These are phyloP conservation scores for Anastrepha ludens DNA, from an alignment of 1,140 invertebrate genomes.

Conservation along the genomic window DNA sequence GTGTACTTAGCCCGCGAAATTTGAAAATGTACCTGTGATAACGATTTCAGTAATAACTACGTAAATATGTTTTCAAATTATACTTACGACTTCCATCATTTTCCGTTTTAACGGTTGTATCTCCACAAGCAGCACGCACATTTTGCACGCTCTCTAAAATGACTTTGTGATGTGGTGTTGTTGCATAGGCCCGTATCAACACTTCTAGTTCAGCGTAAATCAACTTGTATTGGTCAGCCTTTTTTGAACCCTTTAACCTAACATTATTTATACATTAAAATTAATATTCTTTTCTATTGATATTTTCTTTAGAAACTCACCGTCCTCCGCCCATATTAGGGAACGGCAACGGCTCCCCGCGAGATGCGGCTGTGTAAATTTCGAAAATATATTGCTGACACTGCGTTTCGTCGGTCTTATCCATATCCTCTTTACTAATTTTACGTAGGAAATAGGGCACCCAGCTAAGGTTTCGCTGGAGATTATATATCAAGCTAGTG, in stretches of 20 bases:
- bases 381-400: conserved; percentile 92
- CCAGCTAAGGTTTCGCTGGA: conserved; percentile 83
- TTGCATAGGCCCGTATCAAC: conserved; percentile 85
- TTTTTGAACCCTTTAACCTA: conserved; percentile 77
- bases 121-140: conserved; percentile 78
- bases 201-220: conserved; percentile 93
- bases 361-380: conserved; percentile 87
- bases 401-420: conserved; percentile 89
- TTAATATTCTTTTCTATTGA: neutral
- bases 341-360: conserved; percentile 86
- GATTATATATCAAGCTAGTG: conserved; percentile 86
- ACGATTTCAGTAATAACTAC: conserved; percentile 11
- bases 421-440: conserved; percentile 88
- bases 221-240: conserved; percentile 92
- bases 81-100: conserved; percentile 76
- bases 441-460: conserved; percentile 87
- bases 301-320: conserved; percentile 59
- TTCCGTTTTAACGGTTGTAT: conserved; percentile 79
- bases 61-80: neutral
- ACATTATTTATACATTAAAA: neutral
- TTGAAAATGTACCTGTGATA: neutral
- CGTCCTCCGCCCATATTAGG: conserved; percentile 78
- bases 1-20: too few relatives aligned
- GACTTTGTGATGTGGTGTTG: conserved; percentile 82
- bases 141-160: conserved; percentile 89